Conservation (phyloP, 2,113 vertebrate genomes). For the Silurus asotus region DNA sequence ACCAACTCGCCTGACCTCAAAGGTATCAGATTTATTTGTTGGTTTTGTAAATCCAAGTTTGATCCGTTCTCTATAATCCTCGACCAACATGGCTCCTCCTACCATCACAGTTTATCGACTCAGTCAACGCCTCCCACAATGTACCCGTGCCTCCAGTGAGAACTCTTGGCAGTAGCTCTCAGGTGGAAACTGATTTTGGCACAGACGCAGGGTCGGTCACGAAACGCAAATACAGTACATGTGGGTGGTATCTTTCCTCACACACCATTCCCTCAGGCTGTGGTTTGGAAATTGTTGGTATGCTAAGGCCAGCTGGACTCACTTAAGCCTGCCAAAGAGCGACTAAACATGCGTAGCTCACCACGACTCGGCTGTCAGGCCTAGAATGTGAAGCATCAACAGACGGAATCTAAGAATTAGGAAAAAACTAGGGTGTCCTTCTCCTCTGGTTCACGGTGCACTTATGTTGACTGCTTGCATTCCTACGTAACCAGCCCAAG, state of each 20-base stretch:
- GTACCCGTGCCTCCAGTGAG: not conserved
- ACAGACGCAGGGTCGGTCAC: not conserved
- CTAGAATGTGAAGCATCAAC: slow-evolving; percentile 21
- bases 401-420: slow-evolving; percentile 2
- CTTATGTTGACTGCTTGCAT: slow-evolving; percentile 45
- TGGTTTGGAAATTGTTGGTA: slow-evolving; percentile 47
- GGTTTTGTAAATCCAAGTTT: not conserved
- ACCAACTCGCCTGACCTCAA: not conserved
- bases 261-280: slow-evolving; percentile 35
- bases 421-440: not conserved
- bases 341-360: slow-evolving; percentile 49
- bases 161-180: not conserved
- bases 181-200: not conserved
- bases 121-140: not conserved
- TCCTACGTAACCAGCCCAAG: slow-evolving; percentile 58
- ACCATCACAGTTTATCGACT: not conserved
- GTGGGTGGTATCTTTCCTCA: slow-evolving; percentile 34
- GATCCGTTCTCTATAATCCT: not conserved
- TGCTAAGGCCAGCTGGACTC: slow-evolving; percentile 54
- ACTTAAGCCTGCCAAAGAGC: slow-evolving; percentile 47
- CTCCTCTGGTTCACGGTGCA: not conserved
- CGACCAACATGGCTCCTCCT: not conserved
- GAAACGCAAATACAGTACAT: not conserved
- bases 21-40: not conserved
- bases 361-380: slow-evolving; percentile 37